These are phyloP conservation scores for Lontra canadensis DNA, from an alignment of 2,113 vertebrate species.

Conservation along the genomic window DNA sequence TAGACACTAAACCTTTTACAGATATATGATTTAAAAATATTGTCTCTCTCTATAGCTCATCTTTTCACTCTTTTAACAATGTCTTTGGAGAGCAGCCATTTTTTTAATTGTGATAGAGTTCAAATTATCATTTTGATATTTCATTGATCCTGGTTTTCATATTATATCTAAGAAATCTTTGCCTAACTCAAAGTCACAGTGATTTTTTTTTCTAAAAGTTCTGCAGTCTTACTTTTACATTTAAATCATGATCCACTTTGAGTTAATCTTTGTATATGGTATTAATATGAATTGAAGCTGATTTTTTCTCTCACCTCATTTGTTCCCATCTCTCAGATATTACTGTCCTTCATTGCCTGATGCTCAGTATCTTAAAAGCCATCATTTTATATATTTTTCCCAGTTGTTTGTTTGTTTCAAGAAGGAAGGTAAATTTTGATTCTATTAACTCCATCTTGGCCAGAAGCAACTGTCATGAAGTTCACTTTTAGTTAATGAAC, in stretches of 20 bases:
- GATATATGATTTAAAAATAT: not conserved
- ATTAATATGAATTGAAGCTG: not conserved
- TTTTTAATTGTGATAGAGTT: not conserved
- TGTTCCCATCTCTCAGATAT: not conserved
- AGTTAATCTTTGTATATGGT: not conserved
- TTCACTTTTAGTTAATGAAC: not conserved
- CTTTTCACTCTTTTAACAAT: not conserved
- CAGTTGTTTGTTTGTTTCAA: not conserved
- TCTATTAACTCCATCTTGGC: not conserved
- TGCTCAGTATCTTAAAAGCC: not conserved
- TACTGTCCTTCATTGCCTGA: not conserved
- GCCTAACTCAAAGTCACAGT: not conserved
- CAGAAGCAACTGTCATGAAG: not conserved
- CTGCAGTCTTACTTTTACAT: not conserved
- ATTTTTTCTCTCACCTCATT: not conserved
- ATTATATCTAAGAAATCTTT: not conserved
- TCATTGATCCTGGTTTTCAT: not conserved
- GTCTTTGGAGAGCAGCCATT: not conserved
- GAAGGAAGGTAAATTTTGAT: not conserved
- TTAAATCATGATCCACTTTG: not conserved
- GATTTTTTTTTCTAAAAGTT: not conserved
- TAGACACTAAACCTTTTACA: not conserved
- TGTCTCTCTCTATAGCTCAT: not conserved
- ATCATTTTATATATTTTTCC: not conserved
- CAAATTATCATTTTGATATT: not conserved